A percentile compares a stretch with the other conserved stretches of the same genome.
Conservation (phyloP, 2,888 invertebrate species). For the Lamellibrachia satsuma region DNA sequence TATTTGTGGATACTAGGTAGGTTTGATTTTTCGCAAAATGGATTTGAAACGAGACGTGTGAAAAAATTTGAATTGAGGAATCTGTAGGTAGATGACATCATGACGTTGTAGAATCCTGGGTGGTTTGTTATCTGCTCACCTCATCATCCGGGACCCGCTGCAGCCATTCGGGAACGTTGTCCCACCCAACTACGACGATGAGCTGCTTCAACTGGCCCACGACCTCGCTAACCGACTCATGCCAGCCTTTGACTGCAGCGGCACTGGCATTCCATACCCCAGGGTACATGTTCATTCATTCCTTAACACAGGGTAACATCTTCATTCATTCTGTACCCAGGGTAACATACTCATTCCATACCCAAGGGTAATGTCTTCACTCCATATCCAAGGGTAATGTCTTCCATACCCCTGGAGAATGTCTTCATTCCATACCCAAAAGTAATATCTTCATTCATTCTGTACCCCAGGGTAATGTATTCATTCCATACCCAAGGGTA, state of each 20-base stretch:
- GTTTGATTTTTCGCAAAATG: too few relatives aligned
- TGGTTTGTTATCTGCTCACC: slow-evolving; percentile 72
- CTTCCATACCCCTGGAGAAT: background rate
- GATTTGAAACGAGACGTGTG: too few relatives aligned
- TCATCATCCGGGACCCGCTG: slow-evolving; percentile 70
- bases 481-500: too few relatives aligned
- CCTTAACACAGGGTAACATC: slow-evolving; percentile 52
- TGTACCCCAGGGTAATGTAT: too few relatives aligned
- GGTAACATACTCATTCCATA: too few relatives aligned
- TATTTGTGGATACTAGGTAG: too few relatives aligned
- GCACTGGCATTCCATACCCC: slow-evolving; percentile 69
- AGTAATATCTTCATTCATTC: too few relatives aligned
- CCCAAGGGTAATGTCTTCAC: too few relatives aligned
- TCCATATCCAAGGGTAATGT: slow-evolving; percentile 52
- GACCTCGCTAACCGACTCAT: slow-evolving; percentile 72
- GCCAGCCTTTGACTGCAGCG: slow-evolving; percentile 72
- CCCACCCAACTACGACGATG: slow-evolving; percentile 69
- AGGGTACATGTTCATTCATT: too few relatives aligned
- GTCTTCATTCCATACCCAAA: too few relatives aligned
- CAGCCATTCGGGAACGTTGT: slow-evolving; percentile 69
- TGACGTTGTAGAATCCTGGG: slow-evolving; percentile 69
- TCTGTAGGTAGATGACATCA: background rate
- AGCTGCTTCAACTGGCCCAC: slow-evolving; percentile 72
- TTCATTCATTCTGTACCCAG: background rate
- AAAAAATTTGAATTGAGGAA: too few relatives aligned